Base-by-base conservation (phyloP, 2,888 invertebrate species). In the Sarcophaga subvicina region DNA sequence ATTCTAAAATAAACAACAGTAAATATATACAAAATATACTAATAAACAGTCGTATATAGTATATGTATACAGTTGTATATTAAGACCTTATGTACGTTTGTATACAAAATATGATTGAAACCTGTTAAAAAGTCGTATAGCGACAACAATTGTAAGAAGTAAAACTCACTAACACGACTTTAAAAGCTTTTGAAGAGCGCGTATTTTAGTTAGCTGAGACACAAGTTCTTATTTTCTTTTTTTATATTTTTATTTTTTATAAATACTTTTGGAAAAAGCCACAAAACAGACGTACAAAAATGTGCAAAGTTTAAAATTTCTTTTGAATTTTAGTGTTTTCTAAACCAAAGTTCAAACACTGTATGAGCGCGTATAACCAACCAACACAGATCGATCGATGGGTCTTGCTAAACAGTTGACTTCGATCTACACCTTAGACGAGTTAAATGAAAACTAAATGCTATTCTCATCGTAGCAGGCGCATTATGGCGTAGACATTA, bases 381-480 rank as follows among this genome's bases (percentile, higher is more conserved):
- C 60, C 66, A 54, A 54, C 54, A 37, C 37, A 37, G 49, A 82
- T 60, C 66, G 63, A 17, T 60, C 59, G 62, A 14, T 47, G 54
- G 27, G 47, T 27, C 14, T 79, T 59, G 59, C 70, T 72, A 25
- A 20, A 27, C 67, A 81, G 75, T 62, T 79, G 83, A 37, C 45
- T 77, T 54, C 70, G 83, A 80, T 83, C 77, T 60, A 73, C 83
- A 86, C 89, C 73, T 49, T 77, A 80, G 80, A 82, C 87, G 90
- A 88, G 90, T 90, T 89, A 89, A 89, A 90, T 89, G 88, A 89
- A 88, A 91, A 91, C 91, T 91, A 89, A 91, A 91, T 64, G 25
- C 37, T 62, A 25, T 64, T 71, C 70, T 79, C 45, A 69, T 67
- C 37, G 63, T 72, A 63, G 60, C 72, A 78, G 72, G 49, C n/a